Conservation (phyloP, 2,113 vertebrate genomes). For the Oncorhynchus keta region DNA sequence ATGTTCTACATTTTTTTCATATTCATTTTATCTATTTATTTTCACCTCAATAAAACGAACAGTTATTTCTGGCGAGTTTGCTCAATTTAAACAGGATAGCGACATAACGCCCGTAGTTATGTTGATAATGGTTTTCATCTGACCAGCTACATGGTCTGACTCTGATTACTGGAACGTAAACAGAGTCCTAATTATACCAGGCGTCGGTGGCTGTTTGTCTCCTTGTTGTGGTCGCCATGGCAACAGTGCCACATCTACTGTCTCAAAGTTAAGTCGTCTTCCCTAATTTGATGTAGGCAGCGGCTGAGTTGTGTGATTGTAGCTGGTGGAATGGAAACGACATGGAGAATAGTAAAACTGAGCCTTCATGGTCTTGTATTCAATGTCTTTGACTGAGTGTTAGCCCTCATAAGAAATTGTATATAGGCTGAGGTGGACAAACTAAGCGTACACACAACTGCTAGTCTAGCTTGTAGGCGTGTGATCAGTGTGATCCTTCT, state of each 20-base stretch:
- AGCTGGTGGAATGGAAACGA: background rate
- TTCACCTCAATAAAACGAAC: background rate
- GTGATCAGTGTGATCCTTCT: constrained; percentile 74
- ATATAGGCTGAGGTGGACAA: constrained; percentile 57
- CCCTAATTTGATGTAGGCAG: background rate
- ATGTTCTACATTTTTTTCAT: background rate
- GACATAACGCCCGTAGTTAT: background rate
- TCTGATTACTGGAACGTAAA: constrained; percentile 23
- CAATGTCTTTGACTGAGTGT: background rate
- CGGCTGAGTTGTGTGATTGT: background rate
- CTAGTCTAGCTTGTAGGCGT: constrained; percentile 48
- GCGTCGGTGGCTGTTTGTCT: constrained; percentile 2
- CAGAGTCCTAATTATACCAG: constrained; percentile 29
- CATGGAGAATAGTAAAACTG: no score
- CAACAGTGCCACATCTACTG: constrained; percentile 12
- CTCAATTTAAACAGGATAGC: constrained; percentile 10
- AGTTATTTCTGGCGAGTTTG: background rate
- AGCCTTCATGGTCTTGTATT: background rate
- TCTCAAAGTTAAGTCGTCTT: background rate
- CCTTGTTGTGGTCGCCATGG: constrained; percentile 14
- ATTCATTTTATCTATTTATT: background rate
- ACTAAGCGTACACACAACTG: constrained; percentile 35
- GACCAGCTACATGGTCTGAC: constrained; percentile 14
- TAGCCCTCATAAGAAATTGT: constrained; percentile 66
- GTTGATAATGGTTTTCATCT: constrained; percentile 33